phyloP scores from a whole-genome alignment of 2,888 invertebrate genomes.

The Hermaeophaga mercurialis region DNA sequence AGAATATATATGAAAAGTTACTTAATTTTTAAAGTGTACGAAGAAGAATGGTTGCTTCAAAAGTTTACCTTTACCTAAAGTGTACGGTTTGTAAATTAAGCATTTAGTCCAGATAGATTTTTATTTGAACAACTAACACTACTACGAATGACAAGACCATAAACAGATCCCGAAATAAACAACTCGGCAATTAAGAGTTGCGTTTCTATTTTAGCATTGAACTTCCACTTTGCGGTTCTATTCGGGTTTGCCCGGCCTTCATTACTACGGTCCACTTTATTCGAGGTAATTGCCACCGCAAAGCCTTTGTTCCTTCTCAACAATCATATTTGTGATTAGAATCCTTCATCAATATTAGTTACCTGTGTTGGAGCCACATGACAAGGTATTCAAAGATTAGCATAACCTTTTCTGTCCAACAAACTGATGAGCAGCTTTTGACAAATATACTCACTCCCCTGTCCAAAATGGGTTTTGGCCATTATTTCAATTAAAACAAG shows the following conservation, averaged over 20 bases:
- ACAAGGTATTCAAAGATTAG: not conserved
- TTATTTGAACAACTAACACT: not conserved
- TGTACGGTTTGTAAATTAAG: no score
- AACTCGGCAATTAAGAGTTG: constrained; percentile 20
- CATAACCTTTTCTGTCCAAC: not conserved
- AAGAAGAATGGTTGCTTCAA: no score
- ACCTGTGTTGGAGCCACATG: not conserved
- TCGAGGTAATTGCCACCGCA: constrained; percentile 19
- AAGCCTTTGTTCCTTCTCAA: constrained; percentile 7
- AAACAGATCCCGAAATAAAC: constrained; percentile 20
- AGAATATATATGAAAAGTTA: no score
- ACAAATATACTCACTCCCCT: no score
- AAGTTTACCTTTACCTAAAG: no score
- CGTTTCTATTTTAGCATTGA: constrained; percentile 31
- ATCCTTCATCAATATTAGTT: constrained; percentile 6
- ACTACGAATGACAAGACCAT: not conserved
- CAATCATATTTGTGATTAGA: constrained; percentile 23
- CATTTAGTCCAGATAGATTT: not conserved
- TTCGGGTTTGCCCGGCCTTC: constrained; percentile 17
- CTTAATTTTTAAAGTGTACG: no score
- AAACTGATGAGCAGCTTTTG: not conserved
- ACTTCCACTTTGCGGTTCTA: constrained; percentile 25
- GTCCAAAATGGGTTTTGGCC: no score
- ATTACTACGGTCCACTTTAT: constrained; percentile 23
- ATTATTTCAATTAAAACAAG: no score